A percentile compares a stretch with the other conserved stretches of the same genome.
phyloP scores from a whole-genome alignment of 2,797 vertebrate species.

The Chromobotia macracanthus region DNA sequence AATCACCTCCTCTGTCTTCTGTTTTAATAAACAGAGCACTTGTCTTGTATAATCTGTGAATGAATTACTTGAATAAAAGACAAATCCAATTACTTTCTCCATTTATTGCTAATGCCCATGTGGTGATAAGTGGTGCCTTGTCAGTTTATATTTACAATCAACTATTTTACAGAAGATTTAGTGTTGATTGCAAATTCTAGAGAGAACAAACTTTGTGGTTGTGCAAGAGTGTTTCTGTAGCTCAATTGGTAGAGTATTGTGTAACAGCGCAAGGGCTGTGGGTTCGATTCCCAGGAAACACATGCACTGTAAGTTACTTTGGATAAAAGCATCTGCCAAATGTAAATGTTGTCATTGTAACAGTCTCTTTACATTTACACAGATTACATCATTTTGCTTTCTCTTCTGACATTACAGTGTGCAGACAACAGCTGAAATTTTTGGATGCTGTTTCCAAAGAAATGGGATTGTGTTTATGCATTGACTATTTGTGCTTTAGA shows the following conservation, averaged over 20 bases:
- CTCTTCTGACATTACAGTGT: neutral
- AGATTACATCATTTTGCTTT: no score
- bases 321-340: no score
- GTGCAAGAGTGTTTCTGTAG: no score
- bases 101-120: conserved; percentile 39
- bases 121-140: conserved; percentile 35
- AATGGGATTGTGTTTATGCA: no score
- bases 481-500: no score
- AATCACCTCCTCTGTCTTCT: conserved; percentile 36
- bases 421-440: neutral
- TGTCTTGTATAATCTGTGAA: conserved; percentile 41
- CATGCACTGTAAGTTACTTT: no score
- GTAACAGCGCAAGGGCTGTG: no score
- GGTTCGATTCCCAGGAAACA: no score
- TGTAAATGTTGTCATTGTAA: neutral
- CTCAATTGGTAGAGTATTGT: no score
- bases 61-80: conserved; percentile 31
- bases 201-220: conserved; percentile 5
- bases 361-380: neutral
- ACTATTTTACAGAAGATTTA: neutral
- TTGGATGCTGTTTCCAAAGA: no score
- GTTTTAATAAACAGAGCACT: conserved; percentile 43
- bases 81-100: conserved; percentile 42
- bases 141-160: conserved; percentile 33
- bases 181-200: neutral